Evolutionary conservation across 2,888 invertebrate genomes (phyloP), one percentile per base, ranked within the genome.

Genomic region (Sepiola atlantica): DNA sequence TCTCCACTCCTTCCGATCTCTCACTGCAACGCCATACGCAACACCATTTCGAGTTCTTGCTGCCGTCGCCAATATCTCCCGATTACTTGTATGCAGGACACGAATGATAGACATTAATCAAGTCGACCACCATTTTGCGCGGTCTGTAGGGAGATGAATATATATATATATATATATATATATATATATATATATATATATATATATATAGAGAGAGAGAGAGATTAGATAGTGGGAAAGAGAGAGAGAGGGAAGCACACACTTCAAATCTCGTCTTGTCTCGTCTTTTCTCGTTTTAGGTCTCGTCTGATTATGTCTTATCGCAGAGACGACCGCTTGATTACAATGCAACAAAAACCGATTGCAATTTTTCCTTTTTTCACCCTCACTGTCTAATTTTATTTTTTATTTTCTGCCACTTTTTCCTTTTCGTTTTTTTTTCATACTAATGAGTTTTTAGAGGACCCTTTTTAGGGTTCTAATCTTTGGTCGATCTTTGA

Each of bases 101-200:
- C 77, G 77, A 77, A 77, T n/a, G n/a, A n/a, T 77, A 77, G 77
- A n/a, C 77, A 77, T 77, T 77, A 77, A 77, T 77, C 77, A 77
- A 77, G 77, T 77, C 77, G 14, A 77, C 77, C 77, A 77, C 77
- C n/a, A 77, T 77, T 77, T 77, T 77, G n/a, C 77, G 14, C 77
- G 77, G 77, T 77, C n/a, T 77, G n/a, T n/a, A 32, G 77, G n/a
- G 77, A 77, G 77, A 32, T 45, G 45, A 4, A 45, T 45, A 45
- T 45, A 45, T n/a, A n/a, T n/a, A n/a, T n/a, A n/a, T n/a, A n/a
- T n/a, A n/a, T n/a, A n/a, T n/a, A n/a, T n/a, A n/a, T n/a, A n/a
- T n/a, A n/a, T n/a, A n/a, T n/a, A n/a, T n/a, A n/a, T n/a, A n/a
- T n/a, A n/a, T n/a, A n/a, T n/a, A n/a, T n/a, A n/a, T n/a, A n/a